Base-by-base conservation (phyloP, 2,113 vertebrate species). In the Vulpes ferrilata region DNA sequence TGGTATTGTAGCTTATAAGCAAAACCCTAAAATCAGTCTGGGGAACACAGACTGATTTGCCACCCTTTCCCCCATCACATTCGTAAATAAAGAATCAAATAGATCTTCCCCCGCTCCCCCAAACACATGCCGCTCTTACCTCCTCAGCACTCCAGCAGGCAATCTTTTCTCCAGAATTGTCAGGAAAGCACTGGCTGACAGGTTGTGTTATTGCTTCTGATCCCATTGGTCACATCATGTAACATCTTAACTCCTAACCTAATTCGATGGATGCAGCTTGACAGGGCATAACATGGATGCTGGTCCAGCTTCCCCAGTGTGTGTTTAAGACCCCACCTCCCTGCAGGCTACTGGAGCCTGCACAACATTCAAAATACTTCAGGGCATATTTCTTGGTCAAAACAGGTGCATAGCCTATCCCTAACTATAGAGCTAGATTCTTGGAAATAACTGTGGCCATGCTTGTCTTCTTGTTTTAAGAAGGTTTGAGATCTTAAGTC, bases 231-330 rank as follows among this genome's bases (percentile, higher is more conserved):
- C 97, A 97, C 84, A 79, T 97, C 89, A 55, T 87, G 51, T 98
- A 98, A 92, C 62, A n/a, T 98, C 95, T 98, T 97, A 92, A 98
- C 80, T 92, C 43, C 23, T 71, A 97, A 95, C 8, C 74, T 98
- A 86, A 91, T 85, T 80, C 55, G 81, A 98, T 97, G 81, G 78
- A 98, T 98, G 83, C 8, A 96, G 88, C 85, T 95, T 98, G 97
- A 97, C 95, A 97, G 96, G 94, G 93, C 60, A 1, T 95, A 96
- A 64, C 53, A 60, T 79, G 80, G 79, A 84, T 69, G 48, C 84
- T 84, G 86, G 11, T 35, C 30, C 82, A 62, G 62, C 59, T 74
- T 84, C 83, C 5, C 11, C 0, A 27, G 84, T 25, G 82, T 89
- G 38, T 10, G 16, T 93, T 62, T 57, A 71, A 96, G 80, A 73